A percentile compares a stretch with the other conserved stretches of the same genome.
Conservation (phyloP, 2,888 invertebrate species). For the Hylaea fasciaria region DNA sequence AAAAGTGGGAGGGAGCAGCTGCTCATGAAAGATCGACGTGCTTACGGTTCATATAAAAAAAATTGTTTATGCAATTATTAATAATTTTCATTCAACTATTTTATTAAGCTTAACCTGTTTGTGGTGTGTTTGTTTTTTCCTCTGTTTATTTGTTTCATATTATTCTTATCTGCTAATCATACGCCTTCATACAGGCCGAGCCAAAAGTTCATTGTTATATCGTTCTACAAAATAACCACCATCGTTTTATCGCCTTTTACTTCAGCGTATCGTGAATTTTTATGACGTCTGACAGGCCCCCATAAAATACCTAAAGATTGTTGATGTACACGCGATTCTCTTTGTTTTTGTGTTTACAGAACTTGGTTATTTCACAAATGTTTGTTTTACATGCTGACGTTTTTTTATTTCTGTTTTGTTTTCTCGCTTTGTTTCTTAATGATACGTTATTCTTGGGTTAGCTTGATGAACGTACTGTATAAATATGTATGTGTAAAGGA, state of each 20-base stretch:
- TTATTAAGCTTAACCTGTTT: too few species aligned
- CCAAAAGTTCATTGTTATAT: neutral
- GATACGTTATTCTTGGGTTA: too few species aligned
- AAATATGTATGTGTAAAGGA: too few species aligned
- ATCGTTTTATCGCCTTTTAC: constrained; percentile 36
- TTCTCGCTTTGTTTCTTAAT: too few species aligned
- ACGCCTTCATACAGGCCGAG: too few species aligned
- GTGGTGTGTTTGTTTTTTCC: neutral
- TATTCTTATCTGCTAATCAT: too few species aligned
- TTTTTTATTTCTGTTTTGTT: constrained; percentile 1
- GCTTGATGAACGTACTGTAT: too few species aligned
- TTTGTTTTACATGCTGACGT: neutral
- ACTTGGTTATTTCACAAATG: constrained; percentile 3
- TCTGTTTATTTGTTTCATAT: neutral
- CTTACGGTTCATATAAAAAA: too few species aligned
- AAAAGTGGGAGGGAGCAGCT: too few species aligned
- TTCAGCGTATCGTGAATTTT: constrained; percentile 43
- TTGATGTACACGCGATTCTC: constrained; percentile 29
- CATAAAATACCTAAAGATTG: constrained; percentile 44
- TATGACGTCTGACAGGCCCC: constrained; percentile 44
- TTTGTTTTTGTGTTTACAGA: constrained; percentile 11
- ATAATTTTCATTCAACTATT: too few species aligned
- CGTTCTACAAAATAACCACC: constrained; percentile 12
- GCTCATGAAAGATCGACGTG: too few species aligned
- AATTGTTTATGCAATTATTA: too few species aligned